Conservation (phyloP, 2,797 vertebrate genomes). For the Macropodus opercularis region DNA sequence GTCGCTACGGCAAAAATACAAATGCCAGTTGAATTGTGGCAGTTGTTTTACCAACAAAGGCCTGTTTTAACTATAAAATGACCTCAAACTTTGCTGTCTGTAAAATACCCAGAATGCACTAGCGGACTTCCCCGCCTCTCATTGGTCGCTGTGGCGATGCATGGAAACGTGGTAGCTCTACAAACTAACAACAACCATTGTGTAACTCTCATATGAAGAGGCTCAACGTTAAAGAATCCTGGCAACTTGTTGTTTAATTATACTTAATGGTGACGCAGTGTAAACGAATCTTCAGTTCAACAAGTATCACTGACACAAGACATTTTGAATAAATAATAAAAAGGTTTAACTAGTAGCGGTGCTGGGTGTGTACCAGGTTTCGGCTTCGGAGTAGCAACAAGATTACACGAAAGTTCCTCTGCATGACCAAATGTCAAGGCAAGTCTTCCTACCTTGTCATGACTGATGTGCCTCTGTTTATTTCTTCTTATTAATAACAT, state of each 20-base stretch:
- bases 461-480: no score
- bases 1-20: rapidly evolving
- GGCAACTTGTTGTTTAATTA: rapidly evolving
- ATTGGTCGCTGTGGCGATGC: conserved; percentile 35
- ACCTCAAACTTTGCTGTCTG: not conserved
- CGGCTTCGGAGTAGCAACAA: conserved; percentile 18
- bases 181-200: conserved; percentile 22
- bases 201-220: rapidly evolving
- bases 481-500: no score
- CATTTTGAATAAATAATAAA: rapidly evolving
- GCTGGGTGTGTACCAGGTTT: not conserved
- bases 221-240: rapidly evolving
- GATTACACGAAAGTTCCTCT: not conserved
- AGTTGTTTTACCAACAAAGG: rapidly evolving
- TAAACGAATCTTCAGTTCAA: no score
- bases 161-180: conserved; percentile 17
- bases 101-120: conserved; percentile 51
- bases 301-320: rapidly evolving
- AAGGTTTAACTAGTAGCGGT: not conserved
- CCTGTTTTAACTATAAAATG: rapidly evolving
- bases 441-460: no score
- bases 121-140: not conserved
- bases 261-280: rapidly evolving
- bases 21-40: rapidly evolving
- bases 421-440: no score